Percentiles rank a stretch among this genome's conserved stretches.
These are phyloP conservation scores for Deilephila porcellus DNA, from an alignment of 2,888 invertebrate species.

Conservation along the genomic window DNA sequence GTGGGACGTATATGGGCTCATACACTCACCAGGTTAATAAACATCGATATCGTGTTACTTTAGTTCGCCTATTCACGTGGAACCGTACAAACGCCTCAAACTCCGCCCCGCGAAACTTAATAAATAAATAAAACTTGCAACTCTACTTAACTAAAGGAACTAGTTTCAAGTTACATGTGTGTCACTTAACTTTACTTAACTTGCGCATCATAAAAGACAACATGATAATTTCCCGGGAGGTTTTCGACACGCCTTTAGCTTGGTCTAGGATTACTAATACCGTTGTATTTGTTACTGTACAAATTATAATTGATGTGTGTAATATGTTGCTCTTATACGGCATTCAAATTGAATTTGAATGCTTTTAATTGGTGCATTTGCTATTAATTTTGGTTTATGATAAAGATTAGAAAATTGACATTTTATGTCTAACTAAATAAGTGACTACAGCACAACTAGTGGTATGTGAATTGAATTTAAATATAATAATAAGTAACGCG, in stretches of 20 bases:
- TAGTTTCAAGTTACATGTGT: constrained; percentile 11
- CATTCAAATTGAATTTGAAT: too few species aligned
- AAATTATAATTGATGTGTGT: too few species aligned
- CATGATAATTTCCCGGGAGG: constrained; percentile 18
- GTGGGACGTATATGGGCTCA: too few species aligned
- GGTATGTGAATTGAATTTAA: too few species aligned
- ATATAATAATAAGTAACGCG: too few species aligned
- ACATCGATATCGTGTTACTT: neutral
- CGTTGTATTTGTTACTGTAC: neutral
- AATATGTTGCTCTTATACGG: too few species aligned
- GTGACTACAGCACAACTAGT: too few species aligned
- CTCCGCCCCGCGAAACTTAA: neutral
- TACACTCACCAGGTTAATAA: neutral
- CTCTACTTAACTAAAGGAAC: constrained; percentile 10
- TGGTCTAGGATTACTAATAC: neutral
- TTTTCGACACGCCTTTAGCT: neutral
- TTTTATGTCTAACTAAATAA: too few species aligned
- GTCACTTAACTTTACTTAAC: neutral
- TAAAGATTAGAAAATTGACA: too few species aligned
- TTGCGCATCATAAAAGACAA: constrained; percentile 15
- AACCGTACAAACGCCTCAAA: neutral
- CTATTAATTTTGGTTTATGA: too few species aligned
- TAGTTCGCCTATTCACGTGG: neutral
- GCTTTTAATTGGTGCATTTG: too few species aligned
- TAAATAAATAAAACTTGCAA: constrained; percentile 20